Percentiles rank a stretch among this genome's conserved stretches.
Conservation (phyloP, 2,113 vertebrate genomes). For the Phyllopteryx taeniolatus region DNA sequence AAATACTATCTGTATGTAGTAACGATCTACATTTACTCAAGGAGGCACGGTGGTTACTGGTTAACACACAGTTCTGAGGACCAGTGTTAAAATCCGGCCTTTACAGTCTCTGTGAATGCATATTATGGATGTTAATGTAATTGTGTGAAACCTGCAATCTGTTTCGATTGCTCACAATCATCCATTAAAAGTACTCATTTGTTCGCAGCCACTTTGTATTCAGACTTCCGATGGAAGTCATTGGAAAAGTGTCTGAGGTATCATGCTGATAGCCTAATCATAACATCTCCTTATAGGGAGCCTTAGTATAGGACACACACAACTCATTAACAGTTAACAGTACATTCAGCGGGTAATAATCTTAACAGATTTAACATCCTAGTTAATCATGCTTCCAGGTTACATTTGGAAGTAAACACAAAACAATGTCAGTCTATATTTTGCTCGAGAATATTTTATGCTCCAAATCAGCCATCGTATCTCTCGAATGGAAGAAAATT, state of each 20-base stretch:
- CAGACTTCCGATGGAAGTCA: background rate
- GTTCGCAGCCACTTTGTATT: too few species aligned
- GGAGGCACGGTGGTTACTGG: too few species aligned
- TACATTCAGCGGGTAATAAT: background rate
- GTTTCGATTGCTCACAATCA: background rate
- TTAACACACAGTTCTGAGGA: too few species aligned
- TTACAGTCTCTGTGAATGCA: background rate
- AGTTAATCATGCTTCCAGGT: background rate
- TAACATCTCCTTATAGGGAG: background rate
- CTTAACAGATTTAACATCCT: background rate
- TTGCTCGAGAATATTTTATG: background rate
- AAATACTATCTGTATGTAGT: too few species aligned
- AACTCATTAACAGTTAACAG: background rate
- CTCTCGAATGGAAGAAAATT: background rate
- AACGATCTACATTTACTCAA: too few species aligned
- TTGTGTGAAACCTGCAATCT: background rate
- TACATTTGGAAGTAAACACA: background rate
- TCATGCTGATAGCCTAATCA: background rate
- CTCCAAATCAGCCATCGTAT: background rate
- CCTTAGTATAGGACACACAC: background rate
- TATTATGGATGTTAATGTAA: background rate
- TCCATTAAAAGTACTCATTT: too few species aligned
- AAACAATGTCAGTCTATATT: conserved; percentile 1
- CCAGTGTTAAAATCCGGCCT: too few species aligned
- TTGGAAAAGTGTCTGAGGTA: background rate